These are phyloP conservation scores for Euphonia xanthogaster DNA, from an alignment of 2,797 vertebrate genomes.

Conservation along the genomic window DNA sequence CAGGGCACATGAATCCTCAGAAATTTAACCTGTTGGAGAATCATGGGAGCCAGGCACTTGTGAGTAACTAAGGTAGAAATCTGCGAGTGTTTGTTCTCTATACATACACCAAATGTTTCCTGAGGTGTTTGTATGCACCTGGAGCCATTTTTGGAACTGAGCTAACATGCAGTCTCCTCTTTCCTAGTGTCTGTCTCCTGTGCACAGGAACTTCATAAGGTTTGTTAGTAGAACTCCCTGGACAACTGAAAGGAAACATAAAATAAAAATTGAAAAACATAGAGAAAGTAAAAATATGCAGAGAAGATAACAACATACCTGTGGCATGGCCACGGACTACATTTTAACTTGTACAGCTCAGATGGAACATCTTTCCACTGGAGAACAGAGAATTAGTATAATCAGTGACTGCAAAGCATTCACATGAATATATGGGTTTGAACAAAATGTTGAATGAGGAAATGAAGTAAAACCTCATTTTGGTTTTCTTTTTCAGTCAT, in stretches of 20 bases:
- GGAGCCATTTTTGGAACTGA: not conserved
- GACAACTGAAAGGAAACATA: not conserved
- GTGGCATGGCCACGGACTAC: not conserved
- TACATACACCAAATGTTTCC: not conserved
- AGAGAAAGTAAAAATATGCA: not conserved
- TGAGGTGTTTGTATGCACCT: not conserved
- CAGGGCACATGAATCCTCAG: not conserved
- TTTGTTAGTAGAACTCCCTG: not conserved
- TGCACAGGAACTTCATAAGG: not conserved
- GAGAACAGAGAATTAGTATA: not conserved
- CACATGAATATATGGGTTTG: not conserved
- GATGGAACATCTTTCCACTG: not conserved
- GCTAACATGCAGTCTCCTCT: not conserved
- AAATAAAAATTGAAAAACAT: not conserved
- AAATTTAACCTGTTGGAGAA: not conserved
- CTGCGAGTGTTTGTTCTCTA: not conserved
- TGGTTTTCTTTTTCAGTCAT: not conserved
- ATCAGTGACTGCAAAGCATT: not conserved
- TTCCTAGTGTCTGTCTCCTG: not conserved
- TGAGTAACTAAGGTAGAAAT: not conserved
- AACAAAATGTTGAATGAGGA: not conserved
- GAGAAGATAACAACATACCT: not conserved
- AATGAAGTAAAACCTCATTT: not conserved
- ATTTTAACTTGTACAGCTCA: not conserved
- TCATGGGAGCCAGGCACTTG: not conserved